Base-by-base conservation (phyloP, 2,113 vertebrate species). In the Heliornis fulica region DNA sequence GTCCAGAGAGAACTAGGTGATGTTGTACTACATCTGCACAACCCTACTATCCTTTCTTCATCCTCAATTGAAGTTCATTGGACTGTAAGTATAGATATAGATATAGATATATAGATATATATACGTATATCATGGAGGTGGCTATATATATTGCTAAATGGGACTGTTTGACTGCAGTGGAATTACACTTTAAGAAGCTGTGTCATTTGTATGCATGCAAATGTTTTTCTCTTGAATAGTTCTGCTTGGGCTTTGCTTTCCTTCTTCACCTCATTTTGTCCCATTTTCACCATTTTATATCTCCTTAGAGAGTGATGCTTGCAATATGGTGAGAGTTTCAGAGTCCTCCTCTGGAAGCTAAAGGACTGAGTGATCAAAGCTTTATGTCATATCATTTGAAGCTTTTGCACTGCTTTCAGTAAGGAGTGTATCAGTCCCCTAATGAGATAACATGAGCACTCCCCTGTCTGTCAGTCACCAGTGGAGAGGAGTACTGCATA, bases 1-100 rank as follows among this genome's bases (percentile, higher is more conserved):
- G 99, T 99, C 74, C 99, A 99, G 93, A 98, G 98, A 88, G 99
- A 99, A 70, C 92, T 99, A 65, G 99, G 99, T 15, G 99, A 99
- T 2, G 99, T 99, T 13, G 98, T 99, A 36, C 97, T 99, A 64
- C 99, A 99, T 95, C 98, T 99, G 43, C 99, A 99, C 97, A 99
- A 99, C 95, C 99, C 99, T 23, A 99, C 99, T 75, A 99, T 99
- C 91, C 99, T 99, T 85, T 99, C 99, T 26, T 99, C 99, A 18
- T 99, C 99, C 10, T 99, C 99, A 7, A 98, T 99, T 43, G 98
- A 99, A 97, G 98, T 99, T 82, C 99, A 99, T 79, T 99, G 99
- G 99, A 99, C 99, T n/a, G 99, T 99, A 97, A 99, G 99, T 98
- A 94, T 41, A 76, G 36, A 11, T 59, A 46, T n/a, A n/a, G n/a